These are phyloP conservation scores for Heliconius cydno DNA, from an alignment of 2,888 invertebrate genomes.

Conservation along the genomic window DNA sequence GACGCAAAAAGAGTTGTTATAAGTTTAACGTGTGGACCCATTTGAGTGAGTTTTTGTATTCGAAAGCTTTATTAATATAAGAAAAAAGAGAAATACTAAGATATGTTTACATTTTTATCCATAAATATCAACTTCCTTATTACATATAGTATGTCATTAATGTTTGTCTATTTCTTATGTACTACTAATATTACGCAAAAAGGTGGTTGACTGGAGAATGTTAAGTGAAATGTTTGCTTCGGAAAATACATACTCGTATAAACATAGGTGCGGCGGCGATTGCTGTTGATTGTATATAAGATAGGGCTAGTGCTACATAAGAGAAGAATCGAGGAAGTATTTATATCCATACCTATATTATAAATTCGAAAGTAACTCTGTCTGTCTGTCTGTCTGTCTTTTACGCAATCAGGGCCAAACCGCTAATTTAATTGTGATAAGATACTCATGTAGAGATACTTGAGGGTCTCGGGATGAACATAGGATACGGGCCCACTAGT, in stretches of 20 bases:
- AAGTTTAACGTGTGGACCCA: too few species aligned
- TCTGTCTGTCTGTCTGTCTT: too few species aligned
- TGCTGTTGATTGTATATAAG: neutral
- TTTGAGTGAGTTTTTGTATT: too few species aligned
- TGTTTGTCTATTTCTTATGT: neutral
- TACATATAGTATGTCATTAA: neutral
- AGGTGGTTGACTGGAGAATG: neutral
- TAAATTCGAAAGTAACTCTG: too few species aligned
- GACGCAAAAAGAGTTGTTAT: too few species aligned
- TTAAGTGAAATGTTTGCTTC: constrained; percentile 7
- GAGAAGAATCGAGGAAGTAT: neutral
- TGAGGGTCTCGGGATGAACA: too few species aligned
- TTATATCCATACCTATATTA: neutral
- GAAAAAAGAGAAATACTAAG: too few species aligned
- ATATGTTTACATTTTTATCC: neutral
- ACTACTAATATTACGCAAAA: constrained; percentile 7
- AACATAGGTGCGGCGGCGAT: neutral
- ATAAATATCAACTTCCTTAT: neutral
- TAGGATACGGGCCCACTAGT: too few species aligned
- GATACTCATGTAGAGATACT: too few species aligned
- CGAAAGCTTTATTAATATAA: too few species aligned
- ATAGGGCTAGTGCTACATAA: neutral
- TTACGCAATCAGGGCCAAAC: too few species aligned
- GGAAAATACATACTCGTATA: neutral
- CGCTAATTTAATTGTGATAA: too few species aligned